Evolutionary conservation across 2,113 vertebrate genomes (phyloP).

Genomic region (Nannospalax galili): DNA sequence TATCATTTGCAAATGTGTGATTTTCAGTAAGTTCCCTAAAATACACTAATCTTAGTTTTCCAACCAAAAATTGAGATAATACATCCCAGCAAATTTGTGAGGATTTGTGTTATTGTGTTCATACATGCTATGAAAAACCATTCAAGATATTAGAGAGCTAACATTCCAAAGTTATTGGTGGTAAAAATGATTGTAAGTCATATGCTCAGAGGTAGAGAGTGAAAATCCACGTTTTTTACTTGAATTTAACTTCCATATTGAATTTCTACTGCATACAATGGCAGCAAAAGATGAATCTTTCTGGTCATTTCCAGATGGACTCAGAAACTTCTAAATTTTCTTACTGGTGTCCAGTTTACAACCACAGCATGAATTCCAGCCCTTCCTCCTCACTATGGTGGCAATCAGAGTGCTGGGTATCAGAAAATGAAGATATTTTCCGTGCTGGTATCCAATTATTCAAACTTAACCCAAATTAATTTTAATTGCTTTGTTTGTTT

Average conservation of each 20-base stretch:
- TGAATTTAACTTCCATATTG: background rate
- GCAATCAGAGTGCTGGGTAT: background rate
- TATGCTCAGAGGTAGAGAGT: background rate
- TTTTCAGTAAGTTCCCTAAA: background rate
- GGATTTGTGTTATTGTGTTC: background rate
- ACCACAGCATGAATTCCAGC: background rate
- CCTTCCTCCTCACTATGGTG: background rate
- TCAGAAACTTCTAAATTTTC: background rate
- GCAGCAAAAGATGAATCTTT: background rate
- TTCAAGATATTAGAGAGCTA: background rate
- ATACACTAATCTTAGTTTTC: background rate
- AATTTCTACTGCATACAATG: background rate
- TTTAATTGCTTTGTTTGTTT: background rate
- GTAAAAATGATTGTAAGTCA: background rate
- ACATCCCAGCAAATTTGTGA: background rate
- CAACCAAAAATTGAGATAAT: background rate
- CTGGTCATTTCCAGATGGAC: background rate
- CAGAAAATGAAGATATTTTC: background rate
- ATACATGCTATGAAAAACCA: background rate
- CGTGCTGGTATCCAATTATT: background rate
- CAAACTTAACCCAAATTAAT: background rate
- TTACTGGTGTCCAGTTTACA: background rate
- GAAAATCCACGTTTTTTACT: background rate
- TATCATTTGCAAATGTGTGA: background rate
- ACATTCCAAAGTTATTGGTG: background rate